Conservation (phyloP, 2,797 vertebrate genomes). For the Alfaro cultratus region DNA sequence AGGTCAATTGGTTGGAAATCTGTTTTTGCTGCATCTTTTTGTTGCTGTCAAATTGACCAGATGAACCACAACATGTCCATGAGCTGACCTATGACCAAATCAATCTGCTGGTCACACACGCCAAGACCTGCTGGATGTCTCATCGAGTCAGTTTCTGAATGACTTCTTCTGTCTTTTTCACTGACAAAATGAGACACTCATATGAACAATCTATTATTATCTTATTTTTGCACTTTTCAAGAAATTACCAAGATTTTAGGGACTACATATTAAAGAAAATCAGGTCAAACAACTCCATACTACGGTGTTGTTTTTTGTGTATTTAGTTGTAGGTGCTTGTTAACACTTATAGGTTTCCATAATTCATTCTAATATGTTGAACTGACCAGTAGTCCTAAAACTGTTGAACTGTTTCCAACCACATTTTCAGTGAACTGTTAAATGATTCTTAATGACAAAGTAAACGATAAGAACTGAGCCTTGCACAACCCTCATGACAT, state of each 20-base stretch:
- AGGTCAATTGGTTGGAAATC: slow-evolving; percentile 64
- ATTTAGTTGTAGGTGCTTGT: neutral
- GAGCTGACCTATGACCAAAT: slow-evolving; percentile 52
- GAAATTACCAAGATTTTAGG: neutral
- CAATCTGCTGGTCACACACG: slow-evolving; percentile 36
- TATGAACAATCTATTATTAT: neutral
- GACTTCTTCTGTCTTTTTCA: neutral
- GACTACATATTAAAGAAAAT: neutral
- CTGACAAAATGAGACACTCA: too few relatives aligned
- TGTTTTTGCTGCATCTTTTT: slow-evolving; percentile 41
- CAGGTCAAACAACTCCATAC: neutral
- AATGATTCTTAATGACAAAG: neutral
- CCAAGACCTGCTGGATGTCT: neutral
- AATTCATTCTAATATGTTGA: neutral
- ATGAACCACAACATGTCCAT: slow-evolving; percentile 62
- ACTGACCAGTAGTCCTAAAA: neutral
- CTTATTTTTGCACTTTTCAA: neutral
- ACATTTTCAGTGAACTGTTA: neutral
- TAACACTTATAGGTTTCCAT: neutral
- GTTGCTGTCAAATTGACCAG: slow-evolving; percentile 41
- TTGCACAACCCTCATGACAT: neutral
- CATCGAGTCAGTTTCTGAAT: slow-evolving; percentile 8
- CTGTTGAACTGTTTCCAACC: neutral
- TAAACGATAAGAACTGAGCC: neutral
- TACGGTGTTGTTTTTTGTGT: neutral